Percentiles rank a stretch among this genome's conserved stretches.
Evolutionary conservation across 2,113 vertebrate genomes (phyloP).

Genomic region (Silurus asotus): DNA sequence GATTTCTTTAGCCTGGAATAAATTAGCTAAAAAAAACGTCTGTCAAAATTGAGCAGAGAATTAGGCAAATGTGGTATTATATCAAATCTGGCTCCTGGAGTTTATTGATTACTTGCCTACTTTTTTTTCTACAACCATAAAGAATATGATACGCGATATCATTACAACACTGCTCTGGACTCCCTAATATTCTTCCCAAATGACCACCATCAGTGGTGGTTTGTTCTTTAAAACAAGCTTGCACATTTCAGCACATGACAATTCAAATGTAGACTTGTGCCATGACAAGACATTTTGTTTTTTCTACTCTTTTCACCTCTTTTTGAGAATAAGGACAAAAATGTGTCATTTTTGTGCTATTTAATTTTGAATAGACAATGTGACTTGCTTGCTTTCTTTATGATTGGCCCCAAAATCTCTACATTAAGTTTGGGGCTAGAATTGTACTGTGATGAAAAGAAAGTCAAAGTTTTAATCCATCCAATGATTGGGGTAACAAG

Average conservation of each 20-base stretch:
- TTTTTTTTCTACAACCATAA: not conserved
- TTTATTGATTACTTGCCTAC: not conserved
- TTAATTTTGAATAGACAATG: not conserved
- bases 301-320: not conserved
- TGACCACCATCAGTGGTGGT: not conserved
- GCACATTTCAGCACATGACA: not conserved
- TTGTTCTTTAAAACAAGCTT: not conserved
- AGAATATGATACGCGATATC: not conserved
- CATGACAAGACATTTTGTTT: not conserved
- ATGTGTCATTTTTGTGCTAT: not conserved
- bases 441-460: conserved; percentile 1
- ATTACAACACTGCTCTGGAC: not conserved
- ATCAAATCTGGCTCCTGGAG: not conserved
- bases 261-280: not conserved
- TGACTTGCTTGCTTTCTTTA: not conserved
- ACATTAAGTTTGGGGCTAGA: not conserved
- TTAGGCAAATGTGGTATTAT: not conserved
- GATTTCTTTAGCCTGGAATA: not conserved
- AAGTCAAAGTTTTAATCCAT: not conserved
- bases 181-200: not conserved
- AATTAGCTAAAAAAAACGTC: not conserved
- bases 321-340: not conserved
- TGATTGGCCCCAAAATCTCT: not conserved
- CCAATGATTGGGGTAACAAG: not conserved
- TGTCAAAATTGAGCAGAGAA: not conserved